Evolutionary conservation across 2,888 invertebrate species (phyloP).

Genomic region (Nomada ruficornis): DNA sequence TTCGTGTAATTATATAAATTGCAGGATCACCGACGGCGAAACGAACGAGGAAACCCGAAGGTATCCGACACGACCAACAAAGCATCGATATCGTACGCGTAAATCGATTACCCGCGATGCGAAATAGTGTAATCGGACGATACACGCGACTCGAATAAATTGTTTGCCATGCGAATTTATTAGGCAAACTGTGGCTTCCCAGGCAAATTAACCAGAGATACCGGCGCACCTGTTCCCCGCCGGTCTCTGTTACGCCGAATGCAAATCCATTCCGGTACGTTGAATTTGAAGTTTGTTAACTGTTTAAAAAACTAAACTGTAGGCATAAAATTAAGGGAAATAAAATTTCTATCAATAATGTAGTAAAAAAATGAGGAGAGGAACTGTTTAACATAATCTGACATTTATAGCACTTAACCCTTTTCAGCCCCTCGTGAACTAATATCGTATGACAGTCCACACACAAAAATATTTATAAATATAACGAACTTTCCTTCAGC

Average conservation of each 20-base stretch:
- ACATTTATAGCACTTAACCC: no score
- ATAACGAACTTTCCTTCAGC: no score
- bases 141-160: background rate
- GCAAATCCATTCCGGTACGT: background rate
- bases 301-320: no score
- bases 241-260: background rate
- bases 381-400: no score
- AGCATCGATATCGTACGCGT: background rate
- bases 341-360: no score
- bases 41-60: conserved; percentile 1
- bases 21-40: conserved; percentile 7
- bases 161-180: background rate
- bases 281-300: no score
- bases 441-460: no score
- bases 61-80: conserved; percentile 2
- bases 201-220: background rate
- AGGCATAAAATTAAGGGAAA: no score
- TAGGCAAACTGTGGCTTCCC: background rate
- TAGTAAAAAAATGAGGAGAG: no score
- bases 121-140: conserved; percentile 3
- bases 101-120: conserved; percentile 14
- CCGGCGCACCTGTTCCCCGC: background rate
- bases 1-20: conserved; percentile 46
- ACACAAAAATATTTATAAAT: no score
- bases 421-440: no score